Percentiles rank a stretch among this genome's conserved stretches.
Evolutionary conservation across 2,888 invertebrate species (phyloP).

Genomic region (Hedychridium roseum): DNA sequence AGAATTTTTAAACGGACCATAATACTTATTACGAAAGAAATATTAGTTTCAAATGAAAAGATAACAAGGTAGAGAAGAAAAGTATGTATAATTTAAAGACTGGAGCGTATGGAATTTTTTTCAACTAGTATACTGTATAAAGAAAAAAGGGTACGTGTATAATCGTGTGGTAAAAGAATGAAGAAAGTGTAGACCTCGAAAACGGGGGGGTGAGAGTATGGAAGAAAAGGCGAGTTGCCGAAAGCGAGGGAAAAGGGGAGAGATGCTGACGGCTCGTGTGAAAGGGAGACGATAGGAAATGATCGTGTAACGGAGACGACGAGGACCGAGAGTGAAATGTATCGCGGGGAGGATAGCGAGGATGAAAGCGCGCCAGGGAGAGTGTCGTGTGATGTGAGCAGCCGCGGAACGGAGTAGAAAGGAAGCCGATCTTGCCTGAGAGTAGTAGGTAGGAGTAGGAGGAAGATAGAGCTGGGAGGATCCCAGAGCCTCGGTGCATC

Average conservation of each 20-base stretch:
- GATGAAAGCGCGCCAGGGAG: conserved; percentile 8
- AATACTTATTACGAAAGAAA: too few species aligned
- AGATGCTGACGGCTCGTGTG: too few species aligned
- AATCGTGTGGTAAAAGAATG: background rate
- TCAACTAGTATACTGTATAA: too few species aligned
- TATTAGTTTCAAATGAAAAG: too few species aligned
- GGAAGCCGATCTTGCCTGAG: background rate
- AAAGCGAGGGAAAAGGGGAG: conserved; percentile 1
- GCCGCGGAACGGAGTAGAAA: background rate
- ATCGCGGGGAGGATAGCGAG: conserved; percentile 3
- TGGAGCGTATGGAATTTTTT: too few species aligned
- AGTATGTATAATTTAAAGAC: too few species aligned
- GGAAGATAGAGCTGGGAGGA: background rate
- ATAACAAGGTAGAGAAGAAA: too few species aligned
- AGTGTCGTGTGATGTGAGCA: background rate
- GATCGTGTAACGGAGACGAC: too few species aligned
- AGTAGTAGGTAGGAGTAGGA: background rate
- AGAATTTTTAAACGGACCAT: too few species aligned
- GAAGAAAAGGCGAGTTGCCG: background rate
- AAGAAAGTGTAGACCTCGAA: background rate
- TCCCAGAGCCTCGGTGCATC: conserved; percentile 38
- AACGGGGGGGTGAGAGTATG: background rate
- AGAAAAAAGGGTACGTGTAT: background rate
- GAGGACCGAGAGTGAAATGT: conserved; percentile 27
- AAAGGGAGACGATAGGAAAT: too few species aligned